A percentile compares a stretch with the other conserved stretches of the same genome.
Conservation (phyloP, 2,888 invertebrate species). For the Suillia variegata region DNA sequence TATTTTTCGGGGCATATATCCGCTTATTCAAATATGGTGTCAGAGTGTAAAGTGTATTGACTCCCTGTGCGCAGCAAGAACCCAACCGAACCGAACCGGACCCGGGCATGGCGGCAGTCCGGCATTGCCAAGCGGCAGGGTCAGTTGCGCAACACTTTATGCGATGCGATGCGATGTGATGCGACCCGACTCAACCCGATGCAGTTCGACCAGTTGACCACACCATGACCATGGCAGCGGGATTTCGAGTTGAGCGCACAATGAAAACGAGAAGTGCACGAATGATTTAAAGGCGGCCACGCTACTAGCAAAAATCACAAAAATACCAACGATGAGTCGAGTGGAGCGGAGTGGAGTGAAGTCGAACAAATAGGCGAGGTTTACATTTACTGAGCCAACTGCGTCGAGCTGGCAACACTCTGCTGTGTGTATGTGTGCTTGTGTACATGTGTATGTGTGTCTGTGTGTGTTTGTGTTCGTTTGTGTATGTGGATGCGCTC, state of each 20-base stretch:
- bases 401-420: neutral
- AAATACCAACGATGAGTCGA: neutral
- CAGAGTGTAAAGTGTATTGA: slow-evolving; percentile 18
- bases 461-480: neutral
- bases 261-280: neutral
- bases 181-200: too few species aligned
- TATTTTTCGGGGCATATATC: slow-evolving; percentile 1
- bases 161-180: too few species aligned
- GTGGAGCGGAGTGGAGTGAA: neutral
- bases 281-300: neutral
- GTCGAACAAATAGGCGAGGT: neutral
- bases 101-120: too few species aligned
- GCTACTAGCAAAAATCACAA: neutral
- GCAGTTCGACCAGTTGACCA: too few species aligned
- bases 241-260: slow-evolving; percentile 3
- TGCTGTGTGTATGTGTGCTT: neutral
- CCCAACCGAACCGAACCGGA: neutral
- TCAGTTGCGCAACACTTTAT: neutral
- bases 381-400: neutral
- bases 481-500: too few species aligned
- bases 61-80: neutral
- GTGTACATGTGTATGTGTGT: neutral
- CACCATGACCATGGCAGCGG: neutral
- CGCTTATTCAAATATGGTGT: slow-evolving; percentile 17
- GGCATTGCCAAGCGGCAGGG: neutral